Evolutionary conservation across 2,888 invertebrate genomes (phyloP), one percentile per base, ranked within the genome.

Genomic region (Nymphalis polychloros): DNA sequence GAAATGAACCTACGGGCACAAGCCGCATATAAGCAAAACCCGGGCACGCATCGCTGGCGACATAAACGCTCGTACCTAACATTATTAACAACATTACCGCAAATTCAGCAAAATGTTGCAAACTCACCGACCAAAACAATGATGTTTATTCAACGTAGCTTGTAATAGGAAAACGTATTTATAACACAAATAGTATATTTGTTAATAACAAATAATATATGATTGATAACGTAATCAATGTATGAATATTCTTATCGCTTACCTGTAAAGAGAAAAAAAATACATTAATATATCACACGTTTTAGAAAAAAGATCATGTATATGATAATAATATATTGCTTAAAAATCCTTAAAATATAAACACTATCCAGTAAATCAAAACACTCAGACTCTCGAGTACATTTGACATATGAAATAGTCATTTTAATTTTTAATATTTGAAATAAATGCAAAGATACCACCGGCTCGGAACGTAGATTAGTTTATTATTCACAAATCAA

Each of bases 91-190:
- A 55, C 53, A 55, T 55, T 19, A 75, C 68, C 73, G 62, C 70
- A 71, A 78, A 77, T 78, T 79, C 78, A 78, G 76, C 74, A 72
- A 68, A 65, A 67, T 71, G 65, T 65, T 62, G 57, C 59, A 72
- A 68, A 68, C 63, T 68, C 62, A 63, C 64, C 50, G 53, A 55
- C 69, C 46, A 64, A 63, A 57, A 67, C 52, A 23, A 52, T 50
- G 57, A 31, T 64, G 59, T 72, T 73, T 69, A 64, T 64, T 69
- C 60, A 69, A 69, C 69, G 62, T 20, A 57, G 61, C 19, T 53
- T 60, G 17, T 31, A 52, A 35, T 60, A 49, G 7, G 49, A 65
- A 23, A 19, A 27, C n/a, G 5, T 8, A 46, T 13, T 59, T 47
- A 63, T 19, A 8, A 19, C 19, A 49, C 17, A 49, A 41, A 41